phyloP scores from a whole-genome alignment of 2,888 invertebrate species.

The Drosophila neutralis region DNA sequence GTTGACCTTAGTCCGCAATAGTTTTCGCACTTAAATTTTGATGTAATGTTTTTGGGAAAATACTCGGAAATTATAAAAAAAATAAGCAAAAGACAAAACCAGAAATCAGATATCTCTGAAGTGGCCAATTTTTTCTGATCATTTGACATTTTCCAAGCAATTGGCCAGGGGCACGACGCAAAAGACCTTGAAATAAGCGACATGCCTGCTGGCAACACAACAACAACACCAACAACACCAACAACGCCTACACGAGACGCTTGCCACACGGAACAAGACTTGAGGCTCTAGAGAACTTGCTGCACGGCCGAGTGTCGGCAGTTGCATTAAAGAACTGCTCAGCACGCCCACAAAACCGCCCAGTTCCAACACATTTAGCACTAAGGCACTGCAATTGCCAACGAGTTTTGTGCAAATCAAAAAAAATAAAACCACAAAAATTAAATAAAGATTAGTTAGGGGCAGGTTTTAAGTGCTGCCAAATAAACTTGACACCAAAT shows the following conservation, averaged over 20 bases:
- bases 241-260: constrained; percentile 28
- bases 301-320: constrained; percentile 20
- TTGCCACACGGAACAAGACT: constrained; percentile 58
- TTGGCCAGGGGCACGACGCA: constrained; percentile 60
- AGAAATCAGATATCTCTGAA: constrained; percentile 32
- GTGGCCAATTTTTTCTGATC: constrained; percentile 34
- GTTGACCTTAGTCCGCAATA: constrained; percentile 57
- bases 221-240: constrained; percentile 22
- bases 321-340: constrained; percentile 60
- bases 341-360: constrained; percentile 57
- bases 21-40: constrained; percentile 62
- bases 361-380: constrained; percentile 28
- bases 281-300: constrained; percentile 40
- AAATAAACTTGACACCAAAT: constrained; percentile 50
- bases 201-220: constrained; percentile 30
- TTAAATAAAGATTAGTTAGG: constrained; percentile 30
- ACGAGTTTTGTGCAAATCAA: constrained; percentile 30
- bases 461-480: constrained; percentile 30
- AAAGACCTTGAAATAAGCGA: constrained; percentile 66
- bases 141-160: constrained; percentile 72
- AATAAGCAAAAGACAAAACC: constrained; percentile 36
- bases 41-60: constrained; percentile 62
- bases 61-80: constrained; percentile 11
- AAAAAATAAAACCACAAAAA: constrained; percentile 11
- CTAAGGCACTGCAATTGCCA: constrained; percentile 27